Conservation (phyloP, 1,140 invertebrate species). For the Akabosia matsudoensis region DNA sequence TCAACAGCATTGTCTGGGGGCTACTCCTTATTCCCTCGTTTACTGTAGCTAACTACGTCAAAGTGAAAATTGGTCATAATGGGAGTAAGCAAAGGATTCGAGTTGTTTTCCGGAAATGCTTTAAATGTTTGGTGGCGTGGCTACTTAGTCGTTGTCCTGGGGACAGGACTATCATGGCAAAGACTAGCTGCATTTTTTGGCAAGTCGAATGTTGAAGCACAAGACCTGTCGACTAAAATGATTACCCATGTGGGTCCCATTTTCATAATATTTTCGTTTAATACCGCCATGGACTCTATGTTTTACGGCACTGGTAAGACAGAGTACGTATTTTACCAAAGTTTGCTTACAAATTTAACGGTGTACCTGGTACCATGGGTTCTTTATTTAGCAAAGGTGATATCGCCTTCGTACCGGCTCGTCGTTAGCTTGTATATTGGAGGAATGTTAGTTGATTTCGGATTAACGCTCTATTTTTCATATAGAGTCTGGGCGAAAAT, state of each 20-base stretch:
- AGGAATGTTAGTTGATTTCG: conserved; percentile 39
- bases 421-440: conserved; percentile 31
- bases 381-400: conserved; percentile 26
- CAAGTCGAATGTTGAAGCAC: conserved; percentile 25
- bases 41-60: conserved; percentile 36
- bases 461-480: conserved; percentile 31
- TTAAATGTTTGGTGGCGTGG: conserved; percentile 31
- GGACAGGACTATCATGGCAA: conserved; percentile 28
- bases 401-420: conserved; percentile 30
- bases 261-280: conserved; percentile 37
- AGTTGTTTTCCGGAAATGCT: conserved; percentile 6
- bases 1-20: conserved; percentile 41
- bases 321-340: conserved; percentile 40
- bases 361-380: conserved; percentile 39
- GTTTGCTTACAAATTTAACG: conserved; percentile 32
- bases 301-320: conserved; percentile 39
- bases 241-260: conserved; percentile 37
- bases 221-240: conserved; percentile 33
- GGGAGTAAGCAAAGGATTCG: conserved; percentile 14
- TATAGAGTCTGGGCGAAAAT: conserved; percentile 28
- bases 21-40: conserved; percentile 29
- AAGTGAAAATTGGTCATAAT: conserved; percentile 34
- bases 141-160: conserved; percentile 7
- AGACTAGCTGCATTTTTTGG: conserved; percentile 33
- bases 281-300: conserved; percentile 40